phyloP scores from a whole-genome alignment of 2,888 invertebrate genomes.

The Tolmerus cingulatus region DNA sequence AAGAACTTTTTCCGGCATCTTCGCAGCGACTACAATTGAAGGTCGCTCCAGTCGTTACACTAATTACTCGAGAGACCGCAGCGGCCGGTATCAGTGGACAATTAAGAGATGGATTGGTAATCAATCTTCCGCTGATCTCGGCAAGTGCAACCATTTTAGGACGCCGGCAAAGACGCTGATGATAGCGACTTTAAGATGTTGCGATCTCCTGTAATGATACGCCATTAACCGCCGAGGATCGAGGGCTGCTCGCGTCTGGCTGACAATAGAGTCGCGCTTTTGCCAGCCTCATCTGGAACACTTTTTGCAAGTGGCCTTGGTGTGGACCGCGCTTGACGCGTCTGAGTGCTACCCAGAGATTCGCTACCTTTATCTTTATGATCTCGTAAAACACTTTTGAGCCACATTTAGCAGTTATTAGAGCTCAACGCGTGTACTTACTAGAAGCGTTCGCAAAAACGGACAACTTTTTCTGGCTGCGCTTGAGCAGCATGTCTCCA shows the following conservation, averaged over 20 bases:
- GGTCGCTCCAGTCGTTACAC: constrained; percentile 13
- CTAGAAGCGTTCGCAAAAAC: not conserved
- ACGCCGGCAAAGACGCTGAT: constrained; percentile 4
- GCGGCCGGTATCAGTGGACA: constrained; percentile 6
- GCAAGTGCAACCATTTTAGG: constrained; percentile 9
- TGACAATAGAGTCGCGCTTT: constrained; percentile 7
- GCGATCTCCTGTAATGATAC: constrained; percentile 19
- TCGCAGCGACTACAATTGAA: constrained; percentile 8
- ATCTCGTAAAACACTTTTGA: constrained; percentile 18
- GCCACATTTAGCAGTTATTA: constrained; percentile 15
- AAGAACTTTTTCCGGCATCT: not conserved
- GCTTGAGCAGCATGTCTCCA: not conserved
- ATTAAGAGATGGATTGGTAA: constrained; percentile 35
- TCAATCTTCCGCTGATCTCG: not conserved
- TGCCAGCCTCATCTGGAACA: not conserved
- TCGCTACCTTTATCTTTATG: constrained; percentile 16
- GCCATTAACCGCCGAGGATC: not conserved
- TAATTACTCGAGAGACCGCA: constrained; percentile 15
- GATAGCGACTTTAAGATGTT: constrained; percentile 13
- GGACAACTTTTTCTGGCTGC: not conserved
- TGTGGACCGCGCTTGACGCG: not conserved
- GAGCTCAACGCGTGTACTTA: constrained; percentile 14
- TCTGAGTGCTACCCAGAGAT: not conserved
- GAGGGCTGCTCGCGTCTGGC: not conserved
- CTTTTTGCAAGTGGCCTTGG: constrained; percentile 16